Evolutionary conservation across 2,888 invertebrate genomes (phyloP).

Genomic region (Rotaria sp.): DNA sequence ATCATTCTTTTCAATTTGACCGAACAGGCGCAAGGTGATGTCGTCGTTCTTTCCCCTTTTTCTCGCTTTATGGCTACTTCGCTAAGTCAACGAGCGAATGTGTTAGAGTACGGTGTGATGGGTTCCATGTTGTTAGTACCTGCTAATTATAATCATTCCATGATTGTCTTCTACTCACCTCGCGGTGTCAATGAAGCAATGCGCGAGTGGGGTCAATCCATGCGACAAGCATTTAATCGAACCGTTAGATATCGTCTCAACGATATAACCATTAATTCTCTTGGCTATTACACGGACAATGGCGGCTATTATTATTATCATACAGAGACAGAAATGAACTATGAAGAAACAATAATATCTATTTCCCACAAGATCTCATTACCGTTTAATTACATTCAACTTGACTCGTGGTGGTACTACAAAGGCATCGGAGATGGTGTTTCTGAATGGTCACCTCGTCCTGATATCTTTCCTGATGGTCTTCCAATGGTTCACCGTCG

Average conservation of each 20-base stretch:
- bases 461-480: constrained; percentile 21
- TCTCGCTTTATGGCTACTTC: constrained; percentile 36
- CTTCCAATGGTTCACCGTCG: neutral
- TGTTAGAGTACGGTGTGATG: constrained; percentile 46
- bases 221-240: constrained; percentile 5
- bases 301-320: constrained; percentile 40
- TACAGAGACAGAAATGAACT: constrained; percentile 32
- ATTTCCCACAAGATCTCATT: neutral
- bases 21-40: neutral
- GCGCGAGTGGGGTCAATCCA: constrained; percentile 31
- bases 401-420: constrained; percentile 40
- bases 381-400: constrained; percentile 32
- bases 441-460: constrained; percentile 20
- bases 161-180: constrained; percentile 44
- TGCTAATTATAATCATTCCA: constrained; percentile 42
- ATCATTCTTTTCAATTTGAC: constrained; percentile 26
- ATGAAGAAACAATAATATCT: constrained; percentile 34
- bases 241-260: neutral
- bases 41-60: constrained; percentile 33
- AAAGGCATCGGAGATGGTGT: neutral
- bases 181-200: constrained; percentile 45
- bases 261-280: constrained; percentile 40
- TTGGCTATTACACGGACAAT: neutral
- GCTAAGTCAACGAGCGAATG: constrained; percentile 9
- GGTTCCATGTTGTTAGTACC: constrained; percentile 45